Evolutionary conservation across 35 echinoderm and acorn worm genomes (phyloP).

Genomic region (Lytechinus pictus): DNA sequence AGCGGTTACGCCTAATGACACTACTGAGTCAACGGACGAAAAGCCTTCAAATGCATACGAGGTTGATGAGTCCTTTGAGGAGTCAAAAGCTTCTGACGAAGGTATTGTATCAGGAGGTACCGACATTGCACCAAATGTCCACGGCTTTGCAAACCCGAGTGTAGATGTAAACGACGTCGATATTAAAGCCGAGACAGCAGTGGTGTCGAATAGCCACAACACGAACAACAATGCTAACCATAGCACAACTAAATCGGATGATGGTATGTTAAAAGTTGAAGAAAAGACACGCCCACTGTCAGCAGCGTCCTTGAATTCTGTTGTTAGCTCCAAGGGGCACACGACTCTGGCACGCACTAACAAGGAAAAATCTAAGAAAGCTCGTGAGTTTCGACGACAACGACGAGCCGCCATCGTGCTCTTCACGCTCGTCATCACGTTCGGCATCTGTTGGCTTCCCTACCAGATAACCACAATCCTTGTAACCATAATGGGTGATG

Average conservation of each 20-base stretch:
- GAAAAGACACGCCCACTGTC: neutral
- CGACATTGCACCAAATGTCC: neutral
- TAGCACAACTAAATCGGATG: neutral
- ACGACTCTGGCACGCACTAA: neutral
- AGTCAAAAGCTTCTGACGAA: neutral
- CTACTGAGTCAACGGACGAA: neutral
- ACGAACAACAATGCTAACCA: neutral
- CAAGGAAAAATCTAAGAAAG: neutral
- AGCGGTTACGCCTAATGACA: neutral
- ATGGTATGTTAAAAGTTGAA: neutral
- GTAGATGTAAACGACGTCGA: neutral
- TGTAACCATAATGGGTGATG: constrained; percentile 26
- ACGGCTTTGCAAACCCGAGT: neutral
- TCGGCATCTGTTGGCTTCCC: constrained; percentile 71
- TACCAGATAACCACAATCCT: constrained; percentile 51
- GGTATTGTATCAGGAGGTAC: neutral
- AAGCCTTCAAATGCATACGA: neutral
- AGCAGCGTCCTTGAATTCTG: neutral
- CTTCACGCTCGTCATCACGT: constrained; percentile 46
- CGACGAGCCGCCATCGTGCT: constrained; percentile 56
- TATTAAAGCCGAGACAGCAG: neutral
- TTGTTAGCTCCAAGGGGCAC: neutral
- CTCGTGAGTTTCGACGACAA: constrained; percentile 29
- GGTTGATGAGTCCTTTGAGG: neutral
- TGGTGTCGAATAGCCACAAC: neutral